These are phyloP conservation scores for Barypeithes pellucidus DNA, from an alignment of 2,888 invertebrate genomes.

Conservation along the genomic window DNA sequence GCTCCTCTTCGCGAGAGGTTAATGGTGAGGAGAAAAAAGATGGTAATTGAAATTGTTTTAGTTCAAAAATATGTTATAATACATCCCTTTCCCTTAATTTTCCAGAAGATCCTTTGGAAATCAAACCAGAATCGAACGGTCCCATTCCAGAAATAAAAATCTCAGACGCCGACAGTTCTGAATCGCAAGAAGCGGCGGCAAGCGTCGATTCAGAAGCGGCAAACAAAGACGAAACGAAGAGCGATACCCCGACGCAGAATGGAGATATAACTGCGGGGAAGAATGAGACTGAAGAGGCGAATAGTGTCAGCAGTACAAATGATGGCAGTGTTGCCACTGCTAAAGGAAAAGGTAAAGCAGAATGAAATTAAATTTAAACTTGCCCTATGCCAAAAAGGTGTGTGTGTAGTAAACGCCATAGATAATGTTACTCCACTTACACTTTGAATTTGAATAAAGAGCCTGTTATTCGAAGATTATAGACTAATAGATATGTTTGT, in stretches of 20 bases:
- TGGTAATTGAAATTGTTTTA: slow-evolving; percentile 24
- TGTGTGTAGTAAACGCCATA: too few species aligned
- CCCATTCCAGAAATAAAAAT: slow-evolving; percentile 54
- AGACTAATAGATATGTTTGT: too few species aligned
- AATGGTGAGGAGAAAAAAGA: slow-evolving; percentile 26
- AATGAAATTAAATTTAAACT: too few species aligned
- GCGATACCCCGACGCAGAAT: slow-evolving; percentile 12
- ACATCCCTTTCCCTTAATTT: too few species aligned
- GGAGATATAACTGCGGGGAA: slow-evolving; percentile 31
- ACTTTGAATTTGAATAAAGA: too few species aligned
- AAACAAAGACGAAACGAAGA: slow-evolving; percentile 1
- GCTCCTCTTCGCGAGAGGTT: slow-evolving; percentile 30
- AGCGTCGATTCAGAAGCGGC: slow-evolving; percentile 4
- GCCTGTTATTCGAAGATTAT: too few species aligned
- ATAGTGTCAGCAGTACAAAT: slow-evolving; percentile 38
- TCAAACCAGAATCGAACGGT: slow-evolving; percentile 51
- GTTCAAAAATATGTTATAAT: too few species aligned
- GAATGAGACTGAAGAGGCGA: slow-evolving; percentile 43
- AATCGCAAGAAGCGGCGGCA: slow-evolving; percentile 54
- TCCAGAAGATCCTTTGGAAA: slow-evolving; percentile 37
- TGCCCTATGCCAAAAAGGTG: too few species aligned
- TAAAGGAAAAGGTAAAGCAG: slow-evolving; percentile 44
- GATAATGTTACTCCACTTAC: too few species aligned
- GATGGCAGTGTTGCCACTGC: slow-evolving; percentile 43
- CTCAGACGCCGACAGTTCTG: slow-evolving; percentile 62